Evolutionary conservation across 2,888 invertebrate genomes (phyloP), one percentile per base, ranked within the genome.

Genomic region (Watsonalla cultraria): DNA sequence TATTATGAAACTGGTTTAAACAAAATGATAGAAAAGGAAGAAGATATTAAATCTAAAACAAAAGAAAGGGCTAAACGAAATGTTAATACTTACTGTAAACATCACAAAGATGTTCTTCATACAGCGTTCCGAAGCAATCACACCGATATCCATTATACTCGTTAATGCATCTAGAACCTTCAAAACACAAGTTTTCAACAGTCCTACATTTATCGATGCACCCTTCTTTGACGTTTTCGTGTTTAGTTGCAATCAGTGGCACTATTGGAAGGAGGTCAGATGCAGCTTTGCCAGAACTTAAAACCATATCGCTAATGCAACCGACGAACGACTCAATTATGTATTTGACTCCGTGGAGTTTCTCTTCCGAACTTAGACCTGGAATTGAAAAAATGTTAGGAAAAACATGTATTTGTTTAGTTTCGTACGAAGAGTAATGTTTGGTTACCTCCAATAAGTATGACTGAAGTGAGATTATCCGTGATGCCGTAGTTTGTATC

Each of bases 281-380:
- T 0, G 96, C 96, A 0, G 96, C 96, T 82, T 96, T 96, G 5
- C 97, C 96, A 2, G 96, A 96, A 80, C 96, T 95, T 34, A 97
- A 86, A 7, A 96, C 94, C 86, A 98, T 95, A 71, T 97, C 95
- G 70, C 96, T 94, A 66, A 98, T 96, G 76, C 97, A 98, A 4
- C 97, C 97, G 35, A 97, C 96, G 80, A 97, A 97, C 7, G 97
- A 97, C 86, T 97, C 97, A 68, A 97, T 97, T 57, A 97, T 96
- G 80, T 97, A 97, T 86, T 97, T 97, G 0, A 97, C 96, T 54
- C 97, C 97, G 77, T 97, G 96, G 34, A 96, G 91, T 78, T 95
- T 94, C 81, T 97, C 97, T 84, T 96, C 96, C 0, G 96, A 96
- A 72, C 97, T 97, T 61, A 97, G 89, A 72, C 96, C 96, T 95